Evolutionary conservation across 2,888 invertebrate species (phyloP), one percentile per base, ranked within the genome.

Genomic region (Orthosia gracilis): DNA sequence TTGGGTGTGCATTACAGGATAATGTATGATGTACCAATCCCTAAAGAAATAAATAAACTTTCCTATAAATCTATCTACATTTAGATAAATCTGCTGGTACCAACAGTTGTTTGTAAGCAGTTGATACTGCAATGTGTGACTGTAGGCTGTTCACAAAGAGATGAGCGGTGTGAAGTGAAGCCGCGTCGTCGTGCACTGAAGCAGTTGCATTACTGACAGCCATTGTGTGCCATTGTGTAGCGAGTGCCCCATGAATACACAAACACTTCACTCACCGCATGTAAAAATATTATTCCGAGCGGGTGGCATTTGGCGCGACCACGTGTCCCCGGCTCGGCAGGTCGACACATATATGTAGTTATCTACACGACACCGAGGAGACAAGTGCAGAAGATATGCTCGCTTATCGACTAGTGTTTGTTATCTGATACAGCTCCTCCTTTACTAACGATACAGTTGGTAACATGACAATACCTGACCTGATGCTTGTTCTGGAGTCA

Each of bases 271-370:
- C 78, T 82, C 67, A 64, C 57, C 17, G 40, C 49, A 40, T 57
- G 68, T 57, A 59, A 71, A 80, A 77, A 77, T 74, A 77, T 69
- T 57, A 72, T 77, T 77, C 26, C 47, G 57, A 50, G 69, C 57
- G 50, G n/a, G 40, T 52, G 69, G 69, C 64, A 63, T 69, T 77
- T 66, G 73, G 65, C 52, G 58, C 64, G 47, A 58, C 31, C 40
- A 23, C 21, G 23, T 23, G 11, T 26, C 26, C 17, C 52, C n/a
- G 11, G 40, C 45, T 45, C 45, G 52, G 17, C 26, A 45, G 21
- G 40, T 40, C 17, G 23, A 23, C 69, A 45, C 57, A 40, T 9
- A 9, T 52, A 55, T 26, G 18, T 73, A 40, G 73, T 73, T 57
- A 62, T 31, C 61, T 40, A 26, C 55, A n/a, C 13, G 12, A 18